These are phyloP conservation scores for Xestia ashworthii DNA, from an alignment of 2,888 invertebrate genomes.

Conservation along the genomic window DNA sequence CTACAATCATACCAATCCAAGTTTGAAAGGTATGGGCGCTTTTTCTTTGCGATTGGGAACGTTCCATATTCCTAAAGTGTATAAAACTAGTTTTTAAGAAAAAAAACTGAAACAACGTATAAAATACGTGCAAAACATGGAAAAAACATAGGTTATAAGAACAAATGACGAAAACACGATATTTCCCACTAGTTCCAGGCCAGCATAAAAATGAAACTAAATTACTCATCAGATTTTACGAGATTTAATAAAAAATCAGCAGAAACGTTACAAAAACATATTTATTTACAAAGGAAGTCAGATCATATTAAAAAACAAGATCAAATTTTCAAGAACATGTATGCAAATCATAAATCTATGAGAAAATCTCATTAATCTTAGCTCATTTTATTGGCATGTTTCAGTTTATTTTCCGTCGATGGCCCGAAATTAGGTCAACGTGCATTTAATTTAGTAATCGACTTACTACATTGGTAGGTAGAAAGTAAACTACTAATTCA, in stretches of 20 bases:
- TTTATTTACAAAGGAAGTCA: conserved; percentile 43
- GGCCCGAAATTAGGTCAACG: conserved; percentile 36
- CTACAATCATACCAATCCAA: neutral
- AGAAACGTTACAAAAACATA: conserved; percentile 27
- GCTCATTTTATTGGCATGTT: conserved; percentile 28
- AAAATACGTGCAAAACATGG: neutral
- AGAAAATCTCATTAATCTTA: conserved; percentile 27
- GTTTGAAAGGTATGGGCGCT: neutral
- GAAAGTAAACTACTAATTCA: neutral
- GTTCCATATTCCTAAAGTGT: neutral
- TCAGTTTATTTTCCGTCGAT: conserved; percentile 31
- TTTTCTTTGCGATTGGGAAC: neutral
- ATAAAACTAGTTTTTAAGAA: neutral
- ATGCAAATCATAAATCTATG: conserved; percentile 21
- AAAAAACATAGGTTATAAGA: neutral
- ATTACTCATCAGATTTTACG: conserved; percentile 24
- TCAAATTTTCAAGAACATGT: conserved; percentile 18
- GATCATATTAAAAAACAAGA: conserved; percentile 15
- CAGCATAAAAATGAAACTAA: conserved; percentile 32
- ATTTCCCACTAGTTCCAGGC: conserved; percentile 16
- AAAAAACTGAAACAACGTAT: neutral
- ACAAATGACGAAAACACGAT: neutral
- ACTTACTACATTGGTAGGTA: neutral
- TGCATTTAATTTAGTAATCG: conserved; percentile 10
- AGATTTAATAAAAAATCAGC: conserved; percentile 17